Base-by-base conservation (phyloP, 2,888 invertebrate species). In the Drosophila vallismaia region DNA sequence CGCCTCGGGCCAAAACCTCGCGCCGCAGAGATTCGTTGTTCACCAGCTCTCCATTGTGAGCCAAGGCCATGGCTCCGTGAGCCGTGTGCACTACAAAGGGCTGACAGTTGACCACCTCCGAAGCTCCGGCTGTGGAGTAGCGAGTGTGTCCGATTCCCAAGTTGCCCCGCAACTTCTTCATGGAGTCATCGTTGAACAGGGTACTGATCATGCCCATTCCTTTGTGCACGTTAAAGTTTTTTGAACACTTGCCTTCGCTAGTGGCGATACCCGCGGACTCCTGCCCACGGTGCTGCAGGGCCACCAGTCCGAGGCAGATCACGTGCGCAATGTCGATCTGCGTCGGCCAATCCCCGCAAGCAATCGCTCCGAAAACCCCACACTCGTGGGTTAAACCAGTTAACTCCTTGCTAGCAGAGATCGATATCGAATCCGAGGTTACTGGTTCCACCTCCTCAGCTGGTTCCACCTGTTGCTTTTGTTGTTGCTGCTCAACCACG, bases 31-130 rank as follows among this genome's bases (percentile, higher is more conserved):
- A 95, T 90, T 96, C 95, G 77, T 98, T 98, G 92, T 99, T 99
- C 53, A 98, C 97, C 40, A 99, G 94, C 91, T 99, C 98, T 0
- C 99, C 99, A 90, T 99, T 99, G 91, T 99, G 99, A 0, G 98
- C 99, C 36, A 99, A 96, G 0, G 98, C 98, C 57, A 99, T 93
- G 8, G 96, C 95, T 0, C 99, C 99, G 91, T 98, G 98, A 2
- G 96, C 95, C 1, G 99, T 98, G 91, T 99, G 98, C 0, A 99
- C 99, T n/a, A 99, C 98, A 92, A 99, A 99, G 0, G 99, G 99
- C 92, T 99, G 99, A 86, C 98, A 98, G 92, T 99, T 99, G 73
- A 97, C 96, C 89, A 97, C 96, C 89, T 97, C 98, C 0, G 98
- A 97, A 1, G 97, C 98, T 0, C 98, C 99, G 8, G 97, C 96